Percentiles rank a stretch among this genome's conserved stretches.
Conservation (phyloP, 2,888 invertebrate species). For the Sarcophaga variegata region DNA sequence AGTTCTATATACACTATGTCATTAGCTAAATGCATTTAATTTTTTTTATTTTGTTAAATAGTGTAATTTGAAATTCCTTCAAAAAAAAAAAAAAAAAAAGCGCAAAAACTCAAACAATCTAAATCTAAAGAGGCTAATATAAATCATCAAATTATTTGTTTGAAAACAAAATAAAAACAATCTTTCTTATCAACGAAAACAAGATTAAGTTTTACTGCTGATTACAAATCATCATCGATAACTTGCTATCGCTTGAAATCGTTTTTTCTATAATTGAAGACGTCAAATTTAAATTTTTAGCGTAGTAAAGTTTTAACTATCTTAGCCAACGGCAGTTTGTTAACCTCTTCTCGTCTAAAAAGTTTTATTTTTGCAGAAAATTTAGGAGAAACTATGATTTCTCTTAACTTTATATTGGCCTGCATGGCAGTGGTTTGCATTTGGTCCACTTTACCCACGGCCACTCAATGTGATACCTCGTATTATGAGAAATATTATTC, state of each 20-base stretch:
- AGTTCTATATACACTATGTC: too few relatives aligned
- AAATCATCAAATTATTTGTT: constrained; percentile 12
- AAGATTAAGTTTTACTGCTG: neutral
- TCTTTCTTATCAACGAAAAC: constrained; percentile 8
- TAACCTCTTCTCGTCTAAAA: neutral
- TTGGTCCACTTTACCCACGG: constrained; percentile 75
- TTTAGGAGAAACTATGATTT: constrained; percentile 49
- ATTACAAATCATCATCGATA: constrained; percentile 17
- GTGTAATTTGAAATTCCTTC: neutral
- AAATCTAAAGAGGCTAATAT: constrained; percentile 8
- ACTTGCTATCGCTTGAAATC: neutral
- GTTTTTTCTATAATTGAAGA: neutral
- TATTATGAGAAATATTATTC: constrained; percentile 79
- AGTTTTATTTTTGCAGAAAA: too few relatives aligned
- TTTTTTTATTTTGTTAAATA: too few relatives aligned
- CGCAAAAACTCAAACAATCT: neutral
- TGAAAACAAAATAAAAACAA: neutral
- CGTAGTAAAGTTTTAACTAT: neutral
- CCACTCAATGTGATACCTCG: constrained; percentile 76
- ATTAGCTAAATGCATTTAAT: too few relatives aligned
- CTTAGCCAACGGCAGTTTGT: neutral
- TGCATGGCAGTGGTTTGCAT: constrained; percentile 73
- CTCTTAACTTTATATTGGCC: constrained; percentile 68
- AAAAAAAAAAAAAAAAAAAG: too few relatives aligned
- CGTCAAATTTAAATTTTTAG: constrained; percentile 5